Percentiles rank a stretch among this genome's conserved stretches.
phyloP scores from a whole-genome alignment of 2,797 vertebrate species.

The Acropternis orthonyx region DNA sequence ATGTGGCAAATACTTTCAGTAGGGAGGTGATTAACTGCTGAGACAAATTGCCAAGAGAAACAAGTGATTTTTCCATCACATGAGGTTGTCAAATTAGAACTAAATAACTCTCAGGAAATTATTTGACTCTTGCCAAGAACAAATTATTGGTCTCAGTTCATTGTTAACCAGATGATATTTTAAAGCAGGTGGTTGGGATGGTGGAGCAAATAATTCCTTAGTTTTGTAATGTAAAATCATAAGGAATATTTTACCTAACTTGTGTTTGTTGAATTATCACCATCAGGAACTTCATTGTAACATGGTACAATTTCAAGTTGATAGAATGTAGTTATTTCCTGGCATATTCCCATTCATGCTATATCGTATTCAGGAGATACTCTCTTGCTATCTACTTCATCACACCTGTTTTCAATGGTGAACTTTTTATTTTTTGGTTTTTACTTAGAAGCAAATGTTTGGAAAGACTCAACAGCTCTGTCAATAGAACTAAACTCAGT shows the following conservation, averaged over 20 bases:
- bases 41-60: conserved; percentile 70
- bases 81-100: conserved; percentile 65
- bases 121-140: conserved; percentile 62
- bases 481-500: neutral
- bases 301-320: neutral
- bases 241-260: neutral
- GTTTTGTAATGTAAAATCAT: neutral
- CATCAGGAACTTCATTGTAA: neutral
- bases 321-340: neutral
- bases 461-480: neutral
- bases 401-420: neutral
- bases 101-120: conserved; percentile 66
- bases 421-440: neutral
- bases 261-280: neutral
- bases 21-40: conserved; percentile 58
- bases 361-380: neutral
- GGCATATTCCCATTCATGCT: neutral
- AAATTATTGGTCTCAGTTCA: conserved; percentile 61
- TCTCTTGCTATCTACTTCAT: neutral
- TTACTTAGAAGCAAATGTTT: neutral
- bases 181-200: conserved; percentile 49
- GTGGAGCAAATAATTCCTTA: neutral
- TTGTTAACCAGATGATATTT: conserved; percentile 53
- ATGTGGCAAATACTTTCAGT: conserved; percentile 52
- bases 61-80: conserved; percentile 65